Percentiles rank a stretch among this genome's conserved stretches.
phyloP scores from a whole-genome alignment of 2,888 invertebrate genomes.

The Campoplex capitator region DNA sequence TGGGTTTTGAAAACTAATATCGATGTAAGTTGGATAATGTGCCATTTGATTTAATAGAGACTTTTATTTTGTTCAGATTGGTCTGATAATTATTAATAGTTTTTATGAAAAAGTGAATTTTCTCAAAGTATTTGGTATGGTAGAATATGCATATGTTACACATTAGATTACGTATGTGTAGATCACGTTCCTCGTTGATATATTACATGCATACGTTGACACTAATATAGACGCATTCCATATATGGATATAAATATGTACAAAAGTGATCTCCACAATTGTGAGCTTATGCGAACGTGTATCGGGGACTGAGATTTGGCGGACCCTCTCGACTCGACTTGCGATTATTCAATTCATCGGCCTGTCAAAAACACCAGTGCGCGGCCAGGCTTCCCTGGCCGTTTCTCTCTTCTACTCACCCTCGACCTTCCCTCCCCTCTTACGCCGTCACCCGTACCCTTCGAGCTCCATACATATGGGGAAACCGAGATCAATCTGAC shows the following conservation, averaged over 20 bases:
- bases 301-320: constrained; percentile 84
- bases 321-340: constrained; percentile 84
- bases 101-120: not conserved
- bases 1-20: not conserved
- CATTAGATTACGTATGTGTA: constrained; percentile 27
- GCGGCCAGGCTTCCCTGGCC: constrained; percentile 81
- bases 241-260: constrained; percentile 15
- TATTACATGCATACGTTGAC: constrained; percentile 38
- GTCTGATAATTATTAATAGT: not conserved
- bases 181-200: constrained; percentile 49
- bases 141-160: constrained; percentile 36
- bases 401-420: constrained; percentile 74
- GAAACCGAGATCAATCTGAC: constrained; percentile 11
- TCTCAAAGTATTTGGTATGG: constrained; percentile 32
- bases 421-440: constrained; percentile 66
- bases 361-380: constrained; percentile 85
- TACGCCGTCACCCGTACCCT: constrained; percentile 53
- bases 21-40: not conserved
- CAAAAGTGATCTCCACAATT: constrained; percentile 65
- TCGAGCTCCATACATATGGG: constrained; percentile 35
- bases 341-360: constrained; percentile 85
- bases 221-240: constrained; percentile 25
- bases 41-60: not conserved
- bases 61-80: not conserved
- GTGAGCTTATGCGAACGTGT: constrained; percentile 74